Base-by-base conservation (phyloP, 2,113 vertebrate genomes). In the Brachirus orientalis region DNA sequence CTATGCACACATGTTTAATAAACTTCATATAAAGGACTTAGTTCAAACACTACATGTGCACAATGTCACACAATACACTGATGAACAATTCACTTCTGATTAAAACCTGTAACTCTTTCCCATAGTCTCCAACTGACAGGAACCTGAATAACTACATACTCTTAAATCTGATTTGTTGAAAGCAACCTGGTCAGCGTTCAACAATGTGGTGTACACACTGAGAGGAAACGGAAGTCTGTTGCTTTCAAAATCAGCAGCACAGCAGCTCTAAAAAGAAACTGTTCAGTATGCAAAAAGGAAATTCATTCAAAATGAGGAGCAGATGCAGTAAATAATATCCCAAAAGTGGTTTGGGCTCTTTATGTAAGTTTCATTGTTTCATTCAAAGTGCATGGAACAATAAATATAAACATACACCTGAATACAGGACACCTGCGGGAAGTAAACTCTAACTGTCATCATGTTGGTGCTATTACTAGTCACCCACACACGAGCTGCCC, bases 131-230 rank as follows among this genome's bases (percentile, higher is more conserved):
- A 58, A 36, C 60, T 48, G 71, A 37, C 58, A 75, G 51, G 59
- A 85, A 82, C 88, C 78, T 73, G 86, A 71, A 60, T 50, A 58
- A 72, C 84, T 13, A 20, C 82, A 85, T 77, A 51, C 14, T 79
- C 62, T 68, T 13, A 77, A 55, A 80, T 83, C 47, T 64, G 82
- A 89, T 80, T 79, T 52, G 71, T 62, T 67, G 51, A 80, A 65
- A 71, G 83, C 40, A 66, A 72, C 67, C 64, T 87, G 66, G 72
- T 80, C 70, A 48, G 7, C 7, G 5, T 73, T 85, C 69, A 87
- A 82, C 63, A 64, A 83, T 56, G 63, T 8, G 1, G 28, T 9
- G 18, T 38, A 14, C 41, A 51, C 33, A 35, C 10, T 40, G 61
- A 63, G 33, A 64, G 46, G 7, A 70, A 72, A 63, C 10, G 12